These are phyloP conservation scores for Lepidostoma basale DNA, from an alignment of 1,140 invertebrate genomes.

Conservation along the genomic window DNA sequence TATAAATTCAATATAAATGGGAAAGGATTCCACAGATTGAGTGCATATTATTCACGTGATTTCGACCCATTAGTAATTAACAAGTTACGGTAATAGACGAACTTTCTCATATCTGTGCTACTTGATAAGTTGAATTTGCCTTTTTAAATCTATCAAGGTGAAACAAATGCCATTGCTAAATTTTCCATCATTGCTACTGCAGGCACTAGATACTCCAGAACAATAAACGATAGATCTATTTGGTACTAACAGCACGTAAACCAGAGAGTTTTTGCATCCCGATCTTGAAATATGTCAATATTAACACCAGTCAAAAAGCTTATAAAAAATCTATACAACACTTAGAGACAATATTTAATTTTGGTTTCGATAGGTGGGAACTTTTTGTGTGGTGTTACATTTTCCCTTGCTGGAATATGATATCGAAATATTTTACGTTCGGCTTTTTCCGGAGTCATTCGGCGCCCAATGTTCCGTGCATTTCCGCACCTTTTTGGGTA, in stretches of 20 bases:
- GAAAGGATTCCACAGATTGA: too few relatives aligned
- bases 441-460: conserved; percentile 35
- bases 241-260: neutral
- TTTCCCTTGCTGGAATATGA: neutral
- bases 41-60: too few relatives aligned
- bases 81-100: too few relatives aligned
- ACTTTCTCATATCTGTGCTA: neutral
- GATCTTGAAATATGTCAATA: neutral
- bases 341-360: too few relatives aligned
- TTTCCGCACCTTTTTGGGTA: conserved; percentile 41
- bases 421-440: conserved; percentile 25
- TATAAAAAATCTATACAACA: too few relatives aligned
- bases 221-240: neutral
- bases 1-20: too few relatives aligned
- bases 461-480: conserved; percentile 43
- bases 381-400: neutral
- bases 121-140: neutral
- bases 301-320: neutral
- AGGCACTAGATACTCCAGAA: too few relatives aligned
- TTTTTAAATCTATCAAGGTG: neutral
- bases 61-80: too few relatives aligned
- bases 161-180: neutral
- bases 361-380: too few relatives aligned
- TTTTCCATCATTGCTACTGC: neutral
- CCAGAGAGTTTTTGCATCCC: conserved; percentile 2